A percentile compares a stretch with the other conserved stretches of the same genome.
Conservation (phyloP, 2,888 invertebrate species). For the Eupithecia subumbrata region DNA sequence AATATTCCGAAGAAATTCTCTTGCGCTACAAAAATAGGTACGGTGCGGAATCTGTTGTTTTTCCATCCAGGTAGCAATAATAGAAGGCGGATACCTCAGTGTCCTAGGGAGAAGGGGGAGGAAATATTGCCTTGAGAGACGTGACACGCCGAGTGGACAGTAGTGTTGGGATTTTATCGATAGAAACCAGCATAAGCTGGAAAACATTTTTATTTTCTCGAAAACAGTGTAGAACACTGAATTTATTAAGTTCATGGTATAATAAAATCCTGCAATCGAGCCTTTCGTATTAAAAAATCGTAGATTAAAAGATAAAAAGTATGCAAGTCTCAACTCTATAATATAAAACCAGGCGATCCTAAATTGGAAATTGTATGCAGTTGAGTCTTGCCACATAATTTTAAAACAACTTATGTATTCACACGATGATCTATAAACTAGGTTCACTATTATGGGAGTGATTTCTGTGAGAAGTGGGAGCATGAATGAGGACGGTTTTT, state of each 20-base stretch:
- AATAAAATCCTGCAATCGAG: neutral
- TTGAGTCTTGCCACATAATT: neutral
- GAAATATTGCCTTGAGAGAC: constrained; percentile 43
- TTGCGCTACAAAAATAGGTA: constrained; percentile 20
- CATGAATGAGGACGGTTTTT: neutral
- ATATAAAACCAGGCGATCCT: neutral
- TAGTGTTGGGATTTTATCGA: constrained; percentile 23
- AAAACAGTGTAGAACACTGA: neutral
- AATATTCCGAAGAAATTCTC: constrained; percentile 14
- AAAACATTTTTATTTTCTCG: neutral
- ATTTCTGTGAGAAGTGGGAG: neutral
- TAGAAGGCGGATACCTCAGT: constrained; percentile 34
- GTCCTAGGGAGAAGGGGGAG: constrained; percentile 28
- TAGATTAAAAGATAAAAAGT: neutral
- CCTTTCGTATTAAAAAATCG: neutral
- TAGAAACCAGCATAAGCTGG: neutral
- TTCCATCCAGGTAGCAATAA: constrained; percentile 44
- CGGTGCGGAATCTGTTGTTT: constrained; percentile 30
- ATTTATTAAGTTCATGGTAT: neutral
- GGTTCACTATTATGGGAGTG: neutral
- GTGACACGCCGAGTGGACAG: constrained; percentile 42
- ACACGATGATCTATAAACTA: neutral
- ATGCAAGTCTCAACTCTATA: neutral
- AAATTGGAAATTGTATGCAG: neutral
- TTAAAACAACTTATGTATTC: neutral